Percentiles rank a stretch among this genome's conserved stretches.
Conservation (phyloP, 2,888 invertebrate species). For the Pinctada fucata region DNA sequence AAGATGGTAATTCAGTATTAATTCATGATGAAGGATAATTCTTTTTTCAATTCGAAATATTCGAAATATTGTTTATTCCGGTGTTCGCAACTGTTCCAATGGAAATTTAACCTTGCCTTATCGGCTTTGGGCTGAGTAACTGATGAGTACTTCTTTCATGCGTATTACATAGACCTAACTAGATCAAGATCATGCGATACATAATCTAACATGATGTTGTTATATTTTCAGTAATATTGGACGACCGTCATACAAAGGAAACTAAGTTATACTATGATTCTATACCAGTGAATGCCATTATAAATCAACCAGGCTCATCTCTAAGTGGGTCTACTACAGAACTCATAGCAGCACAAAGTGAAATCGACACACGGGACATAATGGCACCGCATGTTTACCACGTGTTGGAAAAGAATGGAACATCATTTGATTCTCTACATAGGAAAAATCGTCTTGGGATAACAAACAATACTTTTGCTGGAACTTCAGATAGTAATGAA, state of each 20-base stretch:
- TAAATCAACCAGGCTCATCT: neutral
- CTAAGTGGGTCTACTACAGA: neutral
- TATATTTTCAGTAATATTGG: neutral
- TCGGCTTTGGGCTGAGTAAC: too few species aligned
- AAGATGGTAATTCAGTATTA: too few species aligned
- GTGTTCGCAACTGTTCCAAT: too few species aligned
- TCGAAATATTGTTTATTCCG: too few species aligned
- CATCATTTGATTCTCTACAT: neutral
- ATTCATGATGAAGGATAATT: too few species aligned
- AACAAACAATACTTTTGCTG: neutral
- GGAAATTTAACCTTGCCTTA: too few species aligned
- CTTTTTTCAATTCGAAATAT: too few species aligned
- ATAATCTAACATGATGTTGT: neutral
- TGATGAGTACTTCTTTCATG: too few species aligned
- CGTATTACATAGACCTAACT: too few species aligned
- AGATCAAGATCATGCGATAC: too few species aligned
- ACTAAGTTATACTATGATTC: neutral
- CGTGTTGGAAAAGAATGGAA: neutral
- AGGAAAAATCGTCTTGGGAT: neutral
- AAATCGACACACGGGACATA: neutral
- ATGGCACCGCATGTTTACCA: slow-evolving; percentile 1
- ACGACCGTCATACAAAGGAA: neutral
- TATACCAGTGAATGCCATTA: neutral
- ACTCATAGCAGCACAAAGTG: neutral
- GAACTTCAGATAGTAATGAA: neutral